Conservation (phyloP, 2,888 invertebrate genomes). For the Drosophila prolongata region DNA sequence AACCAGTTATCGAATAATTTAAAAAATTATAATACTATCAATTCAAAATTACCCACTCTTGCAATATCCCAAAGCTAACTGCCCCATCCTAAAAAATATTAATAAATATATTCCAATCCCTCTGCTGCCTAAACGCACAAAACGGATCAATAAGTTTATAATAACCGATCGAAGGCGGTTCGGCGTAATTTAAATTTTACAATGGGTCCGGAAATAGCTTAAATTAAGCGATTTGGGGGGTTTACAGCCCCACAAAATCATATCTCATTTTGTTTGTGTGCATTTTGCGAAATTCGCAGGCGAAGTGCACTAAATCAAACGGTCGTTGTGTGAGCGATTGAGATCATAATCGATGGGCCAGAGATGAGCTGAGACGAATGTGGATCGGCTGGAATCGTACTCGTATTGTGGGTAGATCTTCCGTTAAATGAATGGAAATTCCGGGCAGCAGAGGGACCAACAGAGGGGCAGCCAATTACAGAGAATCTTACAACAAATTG, state of each 20-base stretch:
- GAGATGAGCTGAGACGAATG: constrained; percentile 21
- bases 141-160: constrained; percentile 6
- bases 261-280: constrained; percentile 26
- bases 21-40: no score
- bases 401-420: constrained; percentile 51
- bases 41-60: background rate
- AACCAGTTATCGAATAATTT: no score
- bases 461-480: constrained; percentile 36
- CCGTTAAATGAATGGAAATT: constrained; percentile 76
- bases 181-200: constrained; percentile 15
- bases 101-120: background rate
- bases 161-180: background rate
- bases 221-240: constrained; percentile 8
- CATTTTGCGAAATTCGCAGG: constrained; percentile 47
- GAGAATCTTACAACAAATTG: constrained; percentile 38
- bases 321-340: constrained; percentile 56
- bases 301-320: constrained; percentile 71
- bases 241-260: constrained; percentile 2
- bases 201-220: constrained; percentile 14
- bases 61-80: no score
- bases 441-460: constrained; percentile 47
- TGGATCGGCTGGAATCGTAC: constrained; percentile 1
- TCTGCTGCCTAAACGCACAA: constrained; percentile 5
- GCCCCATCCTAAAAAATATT: background rate
- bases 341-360: constrained; percentile 65